Conservation (phyloP, 2,113 vertebrate genomes). For the Paraplagusia blochii region DNA sequence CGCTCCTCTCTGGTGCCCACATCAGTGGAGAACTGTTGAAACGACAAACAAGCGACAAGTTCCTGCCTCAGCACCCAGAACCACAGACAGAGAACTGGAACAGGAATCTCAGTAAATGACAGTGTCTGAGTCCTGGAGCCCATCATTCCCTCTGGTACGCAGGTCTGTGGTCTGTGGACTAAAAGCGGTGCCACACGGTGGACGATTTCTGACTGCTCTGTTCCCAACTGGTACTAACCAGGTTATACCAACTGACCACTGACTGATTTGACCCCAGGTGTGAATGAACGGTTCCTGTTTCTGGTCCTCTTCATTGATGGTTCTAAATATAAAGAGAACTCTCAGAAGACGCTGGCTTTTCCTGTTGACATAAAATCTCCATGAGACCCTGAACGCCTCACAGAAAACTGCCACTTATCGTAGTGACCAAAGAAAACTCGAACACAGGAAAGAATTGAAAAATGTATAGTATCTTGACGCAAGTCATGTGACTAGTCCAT, state of each 20-base stretch:
- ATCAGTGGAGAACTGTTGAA: constrained; percentile 51
- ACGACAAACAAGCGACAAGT: constrained; percentile 44
- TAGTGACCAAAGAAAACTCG: constrained; percentile 86
- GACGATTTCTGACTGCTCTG: too few species aligned
- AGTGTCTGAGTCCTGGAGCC: constrained; percentile 16
- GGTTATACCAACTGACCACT: too few species aligned
- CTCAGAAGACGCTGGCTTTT: constrained; percentile 29
- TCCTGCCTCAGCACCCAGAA: constrained; percentile 44
- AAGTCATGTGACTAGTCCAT: too few species aligned
- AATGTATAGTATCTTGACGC: constrained; percentile 68
- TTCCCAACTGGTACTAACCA: too few species aligned
- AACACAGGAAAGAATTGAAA: constrained; percentile 77
- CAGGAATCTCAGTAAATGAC: constrained; percentile 27
- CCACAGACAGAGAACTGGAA: constrained; percentile 33
- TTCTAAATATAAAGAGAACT: constrained; percentile 33
- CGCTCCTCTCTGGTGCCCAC: constrained; percentile 13
- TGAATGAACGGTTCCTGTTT: too few species aligned
- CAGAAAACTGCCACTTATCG: constrained; percentile 87
- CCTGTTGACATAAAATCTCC: too few species aligned
- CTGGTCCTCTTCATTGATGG: constrained; percentile 10
- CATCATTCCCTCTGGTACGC: constrained; percentile 11
- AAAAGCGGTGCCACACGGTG: constrained; percentile 13
- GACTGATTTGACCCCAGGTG: too few species aligned
- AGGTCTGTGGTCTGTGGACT: constrained; percentile 2
- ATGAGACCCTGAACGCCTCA: constrained; percentile 75